Base-by-base conservation (phyloP, 92 coral and sea anemone genomes). In the Porites divaricata region DNA sequence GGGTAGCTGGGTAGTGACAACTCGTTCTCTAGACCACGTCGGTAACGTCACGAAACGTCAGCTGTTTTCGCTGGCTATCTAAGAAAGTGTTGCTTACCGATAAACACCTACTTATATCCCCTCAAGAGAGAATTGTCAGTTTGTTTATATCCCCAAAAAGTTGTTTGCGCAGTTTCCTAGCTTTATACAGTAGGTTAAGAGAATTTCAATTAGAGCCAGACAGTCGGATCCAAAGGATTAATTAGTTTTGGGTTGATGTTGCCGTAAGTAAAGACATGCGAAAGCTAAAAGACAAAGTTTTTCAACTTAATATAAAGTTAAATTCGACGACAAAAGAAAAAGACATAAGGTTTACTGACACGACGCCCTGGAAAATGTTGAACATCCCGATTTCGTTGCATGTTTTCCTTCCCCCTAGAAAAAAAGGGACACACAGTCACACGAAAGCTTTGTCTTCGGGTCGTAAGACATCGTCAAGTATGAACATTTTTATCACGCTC, bases 131-230 rank as follows among this genome's bases (percentile, higher is more conserved):
- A 51, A 70, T 6, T 58, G 84, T 53, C 56, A n/a, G 54, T 49
- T 16, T 67, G 20, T 80, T 80, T 58, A 58, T 50, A 51, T 2
- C 57, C 59, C 13, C 20, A 72, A 72, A 25, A 41, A 50, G 21
- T 59, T 61, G 23, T 82, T 59, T 61, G 23, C 63, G 15, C 65
- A 72, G 86, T 82, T 82, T 72, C 86, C 79, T 59, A 82, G 86
- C 86, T 82, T 72, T 82, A 63, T 24, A 80, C 21, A 16, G 4
- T 59, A 64, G 17, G 78, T 62, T 61, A 12, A 71, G 79, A 82
- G 51, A 82, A 72, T 41, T 72, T n/a, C 72, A 82, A 82, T 82
- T 82, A 82, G 63, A 48, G 19, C 54, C 13, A 19, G 10, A 75
- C 56, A 26, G 84, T 2, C 67, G 57, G 20, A 20, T 17, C 28